phyloP scores from a whole-genome alignment of 2,113 vertebrate genomes.

The Crotalus tigris region DNA sequence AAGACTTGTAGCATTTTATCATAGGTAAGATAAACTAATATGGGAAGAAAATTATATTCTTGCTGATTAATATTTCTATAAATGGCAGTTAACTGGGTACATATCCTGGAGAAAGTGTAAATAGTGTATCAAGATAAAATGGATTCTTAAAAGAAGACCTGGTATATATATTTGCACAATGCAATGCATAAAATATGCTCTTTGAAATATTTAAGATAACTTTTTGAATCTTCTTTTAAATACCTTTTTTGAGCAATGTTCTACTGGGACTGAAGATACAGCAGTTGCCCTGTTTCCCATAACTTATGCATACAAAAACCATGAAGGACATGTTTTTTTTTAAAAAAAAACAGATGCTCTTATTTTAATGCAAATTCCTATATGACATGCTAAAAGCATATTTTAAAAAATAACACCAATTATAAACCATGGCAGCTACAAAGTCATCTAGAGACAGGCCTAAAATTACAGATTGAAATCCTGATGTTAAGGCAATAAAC shows the following conservation, averaged over 20 bases:
- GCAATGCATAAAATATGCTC: background rate
- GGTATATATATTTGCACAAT: background rate
- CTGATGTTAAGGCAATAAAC: background rate
- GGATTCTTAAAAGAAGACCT: background rate
- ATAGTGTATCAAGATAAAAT: background rate
- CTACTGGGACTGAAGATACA: background rate
- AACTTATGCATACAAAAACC: background rate
- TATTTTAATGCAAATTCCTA: background rate
- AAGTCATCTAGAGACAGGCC: background rate
- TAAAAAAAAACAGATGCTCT: background rate
- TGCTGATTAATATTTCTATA: background rate
- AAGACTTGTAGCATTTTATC: background rate
- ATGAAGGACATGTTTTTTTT: background rate
- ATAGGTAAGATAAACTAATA: background rate
- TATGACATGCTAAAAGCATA: background rate
- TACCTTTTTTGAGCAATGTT: background rate
- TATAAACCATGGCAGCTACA: background rate
- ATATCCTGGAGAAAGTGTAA: background rate
- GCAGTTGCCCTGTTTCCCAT: background rate
- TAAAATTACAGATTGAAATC: background rate
- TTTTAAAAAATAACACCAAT: background rate
- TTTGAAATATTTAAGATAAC: background rate
- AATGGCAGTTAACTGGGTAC: background rate
- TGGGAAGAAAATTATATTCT: background rate
- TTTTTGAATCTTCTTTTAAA: background rate